phyloP scores from a whole-genome alignment of 2,888 invertebrate genomes.

The Dynastes hyllus region DNA sequence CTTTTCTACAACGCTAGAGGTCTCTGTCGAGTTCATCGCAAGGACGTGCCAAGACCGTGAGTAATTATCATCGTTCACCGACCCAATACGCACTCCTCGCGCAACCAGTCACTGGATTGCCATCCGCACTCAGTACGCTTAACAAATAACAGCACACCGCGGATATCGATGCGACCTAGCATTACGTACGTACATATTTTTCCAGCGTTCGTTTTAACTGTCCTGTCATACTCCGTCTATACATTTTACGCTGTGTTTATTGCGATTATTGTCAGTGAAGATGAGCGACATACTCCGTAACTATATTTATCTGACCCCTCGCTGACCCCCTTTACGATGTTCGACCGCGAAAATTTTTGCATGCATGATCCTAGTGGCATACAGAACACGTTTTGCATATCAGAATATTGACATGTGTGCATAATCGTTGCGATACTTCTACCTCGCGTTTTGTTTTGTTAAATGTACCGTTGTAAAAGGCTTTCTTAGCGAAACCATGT shows the following conservation, averaged over 20 bases:
- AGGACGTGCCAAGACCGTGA: conserved; percentile 52
- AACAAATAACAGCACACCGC: conserved; percentile 15
- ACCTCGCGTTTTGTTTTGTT: neutral
- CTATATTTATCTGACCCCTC: neutral
- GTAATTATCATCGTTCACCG: conserved; percentile 52
- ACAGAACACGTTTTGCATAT: neutral
- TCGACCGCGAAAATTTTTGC: conserved; percentile 2
- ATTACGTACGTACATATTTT: neutral
- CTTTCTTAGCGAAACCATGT: too few species aligned
- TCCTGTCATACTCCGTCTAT: neutral
- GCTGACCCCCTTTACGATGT: neutral
- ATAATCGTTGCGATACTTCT: neutral
- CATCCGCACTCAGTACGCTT: conserved; percentile 1
- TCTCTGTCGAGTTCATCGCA: conserved; percentile 50
- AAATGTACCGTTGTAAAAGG: neutral
- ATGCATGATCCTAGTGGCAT: neutral
- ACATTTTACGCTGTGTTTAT: neutral
- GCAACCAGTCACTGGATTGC: conserved; percentile 27
- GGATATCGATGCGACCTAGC: neutral
- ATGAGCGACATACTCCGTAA: neutral
- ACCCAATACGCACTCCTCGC: conserved; percentile 45
- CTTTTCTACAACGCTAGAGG: conserved; percentile 20
- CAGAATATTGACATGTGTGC: neutral
- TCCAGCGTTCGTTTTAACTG: conserved; percentile 5
- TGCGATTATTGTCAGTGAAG: neutral